phyloP scores from a whole-genome alignment of 2,797 vertebrate species.

The Crenuchus spilurus region DNA sequence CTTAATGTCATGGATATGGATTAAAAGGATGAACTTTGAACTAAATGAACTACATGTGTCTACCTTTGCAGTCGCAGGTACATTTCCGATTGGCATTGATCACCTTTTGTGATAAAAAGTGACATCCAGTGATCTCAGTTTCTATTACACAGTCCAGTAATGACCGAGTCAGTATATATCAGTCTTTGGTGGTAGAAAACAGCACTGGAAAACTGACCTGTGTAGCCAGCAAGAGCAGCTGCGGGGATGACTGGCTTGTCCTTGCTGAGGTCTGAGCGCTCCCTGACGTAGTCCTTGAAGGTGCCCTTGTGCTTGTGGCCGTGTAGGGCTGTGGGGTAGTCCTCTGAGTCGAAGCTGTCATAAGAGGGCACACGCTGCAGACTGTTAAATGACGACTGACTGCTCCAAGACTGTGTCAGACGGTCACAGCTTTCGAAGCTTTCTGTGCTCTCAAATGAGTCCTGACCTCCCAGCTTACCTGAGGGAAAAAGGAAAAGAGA shows the following conservation, averaged over 20 bases:
- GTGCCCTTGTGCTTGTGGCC: conserved; percentile 98
- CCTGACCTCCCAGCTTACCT: conserved; percentile 97
- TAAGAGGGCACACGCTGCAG: conserved; percentile 98
- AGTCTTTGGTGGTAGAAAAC: too few relatives aligned
- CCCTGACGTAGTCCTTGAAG: conserved; percentile 99
- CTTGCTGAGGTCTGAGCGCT: conserved; percentile 97
- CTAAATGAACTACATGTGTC: too few relatives aligned
- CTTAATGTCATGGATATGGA: too few relatives aligned
- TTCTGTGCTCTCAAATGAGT: conserved; percentile 98
- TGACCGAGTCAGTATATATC: conserved; percentile 6
- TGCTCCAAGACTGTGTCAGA: conserved; percentile 97
- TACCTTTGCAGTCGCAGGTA: too few relatives aligned
- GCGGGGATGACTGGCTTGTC: conserved; percentile 99
- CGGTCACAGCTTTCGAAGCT: conserved; percentile 97
- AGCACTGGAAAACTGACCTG: conserved; percentile 84
- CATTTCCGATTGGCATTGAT: too few relatives aligned
- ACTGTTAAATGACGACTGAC: conserved; percentile 97
- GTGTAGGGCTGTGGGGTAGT: conserved; percentile 90
- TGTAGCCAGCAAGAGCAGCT: conserved; percentile 96
- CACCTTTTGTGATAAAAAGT: too few relatives aligned
- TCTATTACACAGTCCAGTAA: conserved; percentile 13
- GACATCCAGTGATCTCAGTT: too few relatives aligned
- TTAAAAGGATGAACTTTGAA: too few relatives aligned
- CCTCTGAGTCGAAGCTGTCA: conserved; percentile 98
- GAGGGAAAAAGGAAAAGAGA: not conserved